Conservation (phyloP, 2,113 vertebrate species). For the Oryzias javanicus region DNA sequence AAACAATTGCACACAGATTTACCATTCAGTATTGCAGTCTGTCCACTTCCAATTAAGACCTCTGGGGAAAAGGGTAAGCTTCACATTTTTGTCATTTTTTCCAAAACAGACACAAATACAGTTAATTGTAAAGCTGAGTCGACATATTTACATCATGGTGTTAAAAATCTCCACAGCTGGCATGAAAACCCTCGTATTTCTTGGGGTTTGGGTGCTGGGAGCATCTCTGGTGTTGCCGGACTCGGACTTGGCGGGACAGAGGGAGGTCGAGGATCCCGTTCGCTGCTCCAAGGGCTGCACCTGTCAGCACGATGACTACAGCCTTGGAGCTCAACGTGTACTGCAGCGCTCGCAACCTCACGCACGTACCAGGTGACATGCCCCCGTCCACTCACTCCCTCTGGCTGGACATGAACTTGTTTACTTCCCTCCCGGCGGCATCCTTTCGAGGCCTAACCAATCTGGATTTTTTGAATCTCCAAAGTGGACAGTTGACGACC, state of each 20-base stretch:
- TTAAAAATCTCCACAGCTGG: constrained; percentile 46
- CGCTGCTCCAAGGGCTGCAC: constrained; percentile 82
- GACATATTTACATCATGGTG: neutral
- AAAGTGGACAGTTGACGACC: constrained; percentile 79
- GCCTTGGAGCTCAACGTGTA: constrained; percentile 85
- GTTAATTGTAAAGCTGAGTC: neutral
- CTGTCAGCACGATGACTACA: constrained; percentile 84
- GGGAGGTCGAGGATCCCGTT: constrained; percentile 44
- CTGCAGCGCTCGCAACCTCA: constrained; percentile 88
- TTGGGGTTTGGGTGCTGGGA: constrained; percentile 70
- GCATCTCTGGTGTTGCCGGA: constrained; percentile 66
- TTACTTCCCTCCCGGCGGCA: constrained; percentile 75
- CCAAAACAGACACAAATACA: neutral
- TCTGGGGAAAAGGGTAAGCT: constrained; percentile 64
- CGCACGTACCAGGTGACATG: constrained; percentile 74
- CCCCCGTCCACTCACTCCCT: constrained; percentile 79
- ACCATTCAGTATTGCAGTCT: constrained; percentile 53
- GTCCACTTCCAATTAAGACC: constrained; percentile 37
- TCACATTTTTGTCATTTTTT: neutral
- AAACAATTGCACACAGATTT: constrained; percentile 64
- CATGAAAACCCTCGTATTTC: constrained; percentile 69
- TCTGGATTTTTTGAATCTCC: constrained; percentile 90
- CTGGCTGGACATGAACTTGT: constrained; percentile 91
- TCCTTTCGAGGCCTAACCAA: constrained; percentile 82
- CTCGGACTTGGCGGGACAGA: constrained; percentile 53